Base-by-base conservation (phyloP, 2,797 vertebrate species). In the Halcyon chelicuti region DNA sequence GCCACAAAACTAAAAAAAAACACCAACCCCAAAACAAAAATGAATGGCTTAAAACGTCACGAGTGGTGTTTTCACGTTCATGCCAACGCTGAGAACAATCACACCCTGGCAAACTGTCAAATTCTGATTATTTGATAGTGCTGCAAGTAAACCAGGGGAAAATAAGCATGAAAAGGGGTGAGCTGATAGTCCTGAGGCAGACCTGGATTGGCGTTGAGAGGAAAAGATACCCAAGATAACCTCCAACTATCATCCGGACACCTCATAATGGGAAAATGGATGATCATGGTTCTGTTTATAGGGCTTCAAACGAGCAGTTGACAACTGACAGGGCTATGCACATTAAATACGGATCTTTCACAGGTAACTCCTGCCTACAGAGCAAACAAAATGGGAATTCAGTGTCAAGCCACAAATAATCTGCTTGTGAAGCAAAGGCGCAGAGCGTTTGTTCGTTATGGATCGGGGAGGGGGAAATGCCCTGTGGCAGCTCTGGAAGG, bases 71-170 rank as follows among this genome's bases (percentile, higher is more conserved):
- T 92, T 57, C 46, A 9, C 71, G 35, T 81, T 91, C 79, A 79
- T 55, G 47, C 42, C 46, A 70, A 31, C 0, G 0, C 54, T 88
- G 54, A 88, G 88, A 91, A 68, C 39, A 80, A 65, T 79, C 62
- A 81, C 17, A 14, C 35, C 26, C 29, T n/a, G 91, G 84, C 81
- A 88, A 78, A 58, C 40, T 65, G 70, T 72, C 63, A 88, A 86
- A 26, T 74, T 83, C 78, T 55, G n/a, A 70, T 85, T 80, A 68
- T 74, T 68, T 93, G 54, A 62, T 17, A 78, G 66, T 16, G 28
- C 37, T 78, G 33, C 76, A 92, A 26, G 4, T 25, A 52, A 93
- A 22, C 17, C 35, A 77, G 31, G 11, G 35, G 35, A 60, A 80
- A 93, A 88, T 23, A 52, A 86, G 51, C 46, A 47, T n/a, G 54